Evolutionary conservation across 2,797 vertebrate species (phyloP).

Genomic region (Hoplostethus atlanticus): DNA sequence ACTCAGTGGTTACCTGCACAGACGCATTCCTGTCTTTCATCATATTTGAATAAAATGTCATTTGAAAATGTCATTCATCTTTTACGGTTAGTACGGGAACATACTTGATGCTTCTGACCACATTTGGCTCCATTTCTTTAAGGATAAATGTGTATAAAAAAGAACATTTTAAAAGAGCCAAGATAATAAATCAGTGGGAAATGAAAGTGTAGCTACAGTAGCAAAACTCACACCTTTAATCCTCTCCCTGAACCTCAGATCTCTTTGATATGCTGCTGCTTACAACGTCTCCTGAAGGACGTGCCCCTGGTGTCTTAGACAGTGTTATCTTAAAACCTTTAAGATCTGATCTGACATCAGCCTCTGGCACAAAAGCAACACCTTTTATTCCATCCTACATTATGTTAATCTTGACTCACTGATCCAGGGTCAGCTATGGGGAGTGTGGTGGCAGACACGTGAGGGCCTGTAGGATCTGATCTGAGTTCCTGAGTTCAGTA

Average conservation of each 20-base stretch:
- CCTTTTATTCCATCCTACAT: conserved; percentile 49
- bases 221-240: conserved; percentile 31
- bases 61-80: too few species aligned
- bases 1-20: too few species aligned
- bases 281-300: conserved; percentile 30
- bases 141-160: not conserved
- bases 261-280: conserved; percentile 36
- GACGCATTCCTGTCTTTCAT: too few species aligned
- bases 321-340: conserved; percentile 56
- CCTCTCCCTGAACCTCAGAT: conserved; percentile 21
- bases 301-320: conserved; percentile 45
- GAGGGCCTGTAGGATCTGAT: conserved; percentile 60
- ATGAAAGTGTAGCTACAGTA: not conserved
- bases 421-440: conserved; percentile 61
- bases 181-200: conserved; percentile 14
- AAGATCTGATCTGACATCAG: conserved; percentile 51
- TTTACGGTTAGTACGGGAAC: not conserved
- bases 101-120: not conserved
- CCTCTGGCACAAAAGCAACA: conserved; percentile 45
- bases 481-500: conserved; percentile 50
- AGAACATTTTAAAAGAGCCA: not conserved
- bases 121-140: too few species aligned
- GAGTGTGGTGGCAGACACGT: conserved; percentile 35
- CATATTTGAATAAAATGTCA: too few species aligned
- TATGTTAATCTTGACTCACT: conserved; percentile 66